Evolutionary conservation across 2,888 invertebrate genomes (phyloP).

Genomic region (Ecliptopera silaceata): DNA sequence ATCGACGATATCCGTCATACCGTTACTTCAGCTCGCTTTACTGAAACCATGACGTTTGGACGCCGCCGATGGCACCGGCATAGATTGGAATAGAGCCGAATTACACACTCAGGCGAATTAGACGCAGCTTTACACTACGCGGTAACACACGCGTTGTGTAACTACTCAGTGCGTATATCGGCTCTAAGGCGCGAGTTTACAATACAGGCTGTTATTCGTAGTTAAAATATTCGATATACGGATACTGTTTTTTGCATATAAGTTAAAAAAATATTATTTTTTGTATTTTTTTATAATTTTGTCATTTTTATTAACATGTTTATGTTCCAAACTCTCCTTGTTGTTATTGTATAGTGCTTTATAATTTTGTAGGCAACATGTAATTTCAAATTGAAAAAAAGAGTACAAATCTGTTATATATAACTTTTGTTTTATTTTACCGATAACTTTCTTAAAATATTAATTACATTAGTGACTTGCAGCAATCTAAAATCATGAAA

Average conservation of each 20-base stretch:
- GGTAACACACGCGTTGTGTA: too few relatives aligned
- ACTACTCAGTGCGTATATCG: too few relatives aligned
- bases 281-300: slow-evolving; percentile 5
- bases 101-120: too few relatives aligned
- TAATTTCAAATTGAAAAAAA: slow-evolving; percentile 49
- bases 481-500: background rate
- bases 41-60: slow-evolving; percentile 72
- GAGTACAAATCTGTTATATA: slow-evolving; percentile 59
- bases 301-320: slow-evolving; percentile 30
- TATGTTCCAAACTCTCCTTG: slow-evolving; percentile 38
- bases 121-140: too few relatives aligned
- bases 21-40: slow-evolving; percentile 90
- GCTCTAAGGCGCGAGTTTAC: too few relatives aligned
- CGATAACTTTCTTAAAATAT: too few relatives aligned
- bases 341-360: slow-evolving; percentile 52
- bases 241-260: slow-evolving; percentile 9
- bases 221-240: slow-evolving; percentile 5
- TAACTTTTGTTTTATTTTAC: slow-evolving; percentile 20
- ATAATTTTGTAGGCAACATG: slow-evolving; percentile 59
- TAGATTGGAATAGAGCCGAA: background rate
- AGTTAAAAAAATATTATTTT: slow-evolving; percentile 17
- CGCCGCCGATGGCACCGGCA: background rate
- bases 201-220: too few relatives aligned
- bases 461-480: too few relatives aligned
- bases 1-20: slow-evolving; percentile 93